Evolutionary conservation across 2,888 invertebrate species (phyloP), one percentile per base, ranked within the genome.

Genomic region (Zelleria hepariella): DNA sequence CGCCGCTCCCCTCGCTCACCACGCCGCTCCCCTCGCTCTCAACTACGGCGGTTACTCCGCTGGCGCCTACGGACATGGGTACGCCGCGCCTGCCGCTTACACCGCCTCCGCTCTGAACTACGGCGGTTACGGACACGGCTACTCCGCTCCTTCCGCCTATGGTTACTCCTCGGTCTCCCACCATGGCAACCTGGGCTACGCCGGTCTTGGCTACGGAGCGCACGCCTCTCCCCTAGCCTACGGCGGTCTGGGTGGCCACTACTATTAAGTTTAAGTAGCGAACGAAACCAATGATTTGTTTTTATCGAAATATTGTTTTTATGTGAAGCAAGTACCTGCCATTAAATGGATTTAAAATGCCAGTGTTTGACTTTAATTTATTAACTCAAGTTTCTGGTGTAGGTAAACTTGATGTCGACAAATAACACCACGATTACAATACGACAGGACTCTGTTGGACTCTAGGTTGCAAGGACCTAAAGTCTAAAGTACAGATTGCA

Each of bases 11-110:
- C 25, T 47, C 18, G 60, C 52, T 21, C 18, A 66, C 5, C 48
- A 58, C 48, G 26, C 54, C 63, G 62, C 61, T 10, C 64, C 68
- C 56, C 57, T 58, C 65, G 48, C 62, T 70, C 49, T 67, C 65
- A n/a, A n/a, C 6, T 65, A 67, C 57, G 65, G 73, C 57, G 78
- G 75, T 57, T 24, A 63, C 60, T 65, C 62, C 15, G 62, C 62
- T 24, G 62, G 62, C 21, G 32, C 60, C 23, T 59, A 62, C 54
- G 68, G 72, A 60, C 67, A 66, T 5, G 67, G 63, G 21, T 66
- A 71, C 59, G 68, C 67, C 24, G 59, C 57, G 10, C 57, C 57
- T 48, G 18, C 27, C 10, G 51, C 58, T 21, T 51, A 51, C 57
- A 10, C 8, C 6, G 18, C 18, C 48, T 32, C 47, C 42, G 27